Conservation (phyloP, 2,797 vertebrate species). For the Pachyuromys duprasi region DNA sequence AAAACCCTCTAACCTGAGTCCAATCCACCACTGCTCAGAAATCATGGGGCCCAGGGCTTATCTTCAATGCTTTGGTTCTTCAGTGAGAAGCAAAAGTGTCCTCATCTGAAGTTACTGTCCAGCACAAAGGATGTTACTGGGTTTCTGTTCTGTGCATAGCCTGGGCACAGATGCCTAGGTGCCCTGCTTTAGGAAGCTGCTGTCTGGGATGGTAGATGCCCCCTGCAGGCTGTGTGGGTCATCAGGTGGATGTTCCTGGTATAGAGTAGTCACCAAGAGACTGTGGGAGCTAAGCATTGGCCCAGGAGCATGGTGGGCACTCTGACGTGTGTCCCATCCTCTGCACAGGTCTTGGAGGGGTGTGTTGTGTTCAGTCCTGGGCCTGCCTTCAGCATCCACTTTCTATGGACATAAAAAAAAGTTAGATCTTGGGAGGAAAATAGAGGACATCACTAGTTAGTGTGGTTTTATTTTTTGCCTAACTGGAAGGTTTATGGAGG, state of each 20-base stretch:
- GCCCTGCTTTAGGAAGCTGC: background rate
- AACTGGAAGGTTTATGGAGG: too few relatives aligned
- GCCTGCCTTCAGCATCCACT: background rate
- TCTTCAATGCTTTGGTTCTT: background rate
- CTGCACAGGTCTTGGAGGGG: background rate
- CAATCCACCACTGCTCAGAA: accelerated
- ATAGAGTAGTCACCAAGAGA: background rate
- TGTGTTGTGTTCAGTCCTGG: background rate
- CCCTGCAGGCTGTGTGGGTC: background rate
- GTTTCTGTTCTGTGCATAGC: accelerated
- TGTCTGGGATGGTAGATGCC: background rate
- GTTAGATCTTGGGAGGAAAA: background rate
- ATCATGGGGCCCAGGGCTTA: background rate
- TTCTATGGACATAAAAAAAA: background rate
- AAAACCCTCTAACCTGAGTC: background rate
- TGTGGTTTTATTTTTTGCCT: background rate
- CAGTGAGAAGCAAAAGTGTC: accelerated
- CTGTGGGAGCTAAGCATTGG: too few relatives aligned
- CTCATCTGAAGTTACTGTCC: accelerated
- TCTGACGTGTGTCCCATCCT: background rate
- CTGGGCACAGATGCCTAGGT: background rate
- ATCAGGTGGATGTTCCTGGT: accelerated
- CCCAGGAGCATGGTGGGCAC: background rate
- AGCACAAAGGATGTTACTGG: background rate
- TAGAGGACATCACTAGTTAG: too few relatives aligned